A percentile compares a stretch with the other conserved stretches of the same genome.
These are phyloP conservation scores for Periophthalmus magnuspinnatus DNA, from an alignment of 2,797 vertebrate species.

Conservation along the genomic window DNA sequence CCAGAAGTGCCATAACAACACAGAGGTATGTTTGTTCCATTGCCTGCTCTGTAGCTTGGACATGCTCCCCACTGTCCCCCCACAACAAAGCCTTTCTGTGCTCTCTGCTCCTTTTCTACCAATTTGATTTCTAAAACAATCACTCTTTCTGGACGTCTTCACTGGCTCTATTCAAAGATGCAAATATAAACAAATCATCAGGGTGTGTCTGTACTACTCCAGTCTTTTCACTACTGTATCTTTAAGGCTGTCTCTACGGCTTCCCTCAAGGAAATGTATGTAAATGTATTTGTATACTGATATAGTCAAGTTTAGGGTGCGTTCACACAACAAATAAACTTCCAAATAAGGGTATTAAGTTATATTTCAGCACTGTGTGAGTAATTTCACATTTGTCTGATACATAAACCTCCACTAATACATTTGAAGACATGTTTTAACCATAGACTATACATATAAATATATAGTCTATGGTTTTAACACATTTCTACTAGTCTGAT, in stretches of 20 bases:
- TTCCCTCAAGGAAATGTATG: neutral
- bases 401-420: too few species aligned
- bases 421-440: too few species aligned
- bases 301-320: too few species aligned
- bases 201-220: slow-evolving; percentile 1
- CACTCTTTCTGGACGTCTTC: slow-evolving; percentile 26
- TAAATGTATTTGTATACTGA: too few species aligned
- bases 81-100: slow-evolving; percentile 44
- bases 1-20: slow-evolving; percentile 58
- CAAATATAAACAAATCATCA: slow-evolving; percentile 33
- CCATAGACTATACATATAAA: too few species aligned
- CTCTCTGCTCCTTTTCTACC: slow-evolving; percentile 16
- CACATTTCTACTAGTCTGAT: too few species aligned
- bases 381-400: too few species aligned
- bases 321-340: too few species aligned
- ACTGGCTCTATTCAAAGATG: slow-evolving; percentile 13
- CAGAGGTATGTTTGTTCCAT: slow-evolving; percentile 64
- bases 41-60: neutral
- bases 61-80: slow-evolving; percentile 14
- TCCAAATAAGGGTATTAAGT: too few species aligned
- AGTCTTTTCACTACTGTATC: neutral
- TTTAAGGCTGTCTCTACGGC: neutral
- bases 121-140: slow-evolving; percentile 34
- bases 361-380: too few species aligned
- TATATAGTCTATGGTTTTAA: too few species aligned